Conservation (phyloP, 2,113 vertebrate genomes). For the Chlamydotis undulata region DNA sequence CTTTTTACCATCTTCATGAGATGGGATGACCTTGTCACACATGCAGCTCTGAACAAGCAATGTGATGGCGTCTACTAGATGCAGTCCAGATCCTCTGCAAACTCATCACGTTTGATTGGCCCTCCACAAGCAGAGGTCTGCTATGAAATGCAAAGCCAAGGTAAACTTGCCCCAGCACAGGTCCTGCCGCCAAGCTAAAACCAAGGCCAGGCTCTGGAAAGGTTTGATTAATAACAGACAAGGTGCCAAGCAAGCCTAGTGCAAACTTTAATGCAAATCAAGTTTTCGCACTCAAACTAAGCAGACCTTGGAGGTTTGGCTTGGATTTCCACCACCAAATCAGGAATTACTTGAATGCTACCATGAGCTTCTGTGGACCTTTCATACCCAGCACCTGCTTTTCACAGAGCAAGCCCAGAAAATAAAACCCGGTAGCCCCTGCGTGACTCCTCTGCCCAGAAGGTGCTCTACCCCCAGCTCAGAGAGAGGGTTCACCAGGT, state of each 20-base stretch:
- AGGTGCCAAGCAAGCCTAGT: not conserved
- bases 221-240: not conserved
- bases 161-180: not conserved
- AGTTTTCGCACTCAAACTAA: not conserved
- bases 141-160: not conserved
- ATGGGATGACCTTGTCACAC: not conserved
- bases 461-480: not conserved
- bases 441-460: fast-evolving
- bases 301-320: not conserved
- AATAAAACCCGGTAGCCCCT: fast-evolving
- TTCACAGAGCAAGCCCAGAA: not conserved
- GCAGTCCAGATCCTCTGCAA: not conserved
- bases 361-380: not conserved
- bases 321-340: not conserved
- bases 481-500: not conserved
- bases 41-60: not conserved
- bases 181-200: not conserved
- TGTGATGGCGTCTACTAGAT: not conserved
- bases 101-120: not conserved
- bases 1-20: not conserved
- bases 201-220: not conserved
- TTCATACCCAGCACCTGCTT: too few relatives aligned
- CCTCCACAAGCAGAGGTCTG: not conserved
- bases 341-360: not conserved
- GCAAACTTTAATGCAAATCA: not conserved